These are phyloP conservation scores for Lutjanus erythropterus DNA, from an alignment of 2,113 vertebrate species.

Conservation along the genomic window DNA sequence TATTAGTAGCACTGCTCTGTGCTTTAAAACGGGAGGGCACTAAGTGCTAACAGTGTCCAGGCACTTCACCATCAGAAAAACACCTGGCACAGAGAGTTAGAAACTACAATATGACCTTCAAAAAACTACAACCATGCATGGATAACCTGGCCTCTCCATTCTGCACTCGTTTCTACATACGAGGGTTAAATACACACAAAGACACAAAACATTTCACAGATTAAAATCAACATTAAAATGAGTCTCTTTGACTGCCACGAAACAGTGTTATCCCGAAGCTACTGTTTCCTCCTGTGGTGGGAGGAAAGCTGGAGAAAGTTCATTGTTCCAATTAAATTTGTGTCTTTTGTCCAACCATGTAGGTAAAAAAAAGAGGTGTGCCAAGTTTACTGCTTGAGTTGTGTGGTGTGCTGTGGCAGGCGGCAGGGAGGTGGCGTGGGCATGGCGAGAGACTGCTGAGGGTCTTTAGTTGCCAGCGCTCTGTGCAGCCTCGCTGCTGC, in stretches of 20 bases:
- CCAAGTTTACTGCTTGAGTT: conserved; percentile 61
- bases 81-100: conserved; percentile 66
- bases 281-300: conserved; percentile 59
- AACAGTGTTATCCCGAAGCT: conserved; percentile 70
- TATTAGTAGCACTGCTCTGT: conserved; percentile 64
- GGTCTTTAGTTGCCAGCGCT: conserved; percentile 67
- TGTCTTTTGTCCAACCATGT: conserved; percentile 63
- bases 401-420: conserved; percentile 59
- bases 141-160: conserved; percentile 65
- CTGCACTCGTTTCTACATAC: conserved; percentile 72
- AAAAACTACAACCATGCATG: conserved; percentile 79
- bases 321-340: conserved; percentile 60
- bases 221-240: conserved; percentile 70
- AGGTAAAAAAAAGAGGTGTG: conserved; percentile 52
- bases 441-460: conserved; percentile 24
- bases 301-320: conserved; percentile 59
- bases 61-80: conserved; percentile 76
- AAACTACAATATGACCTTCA: conserved; percentile 72
- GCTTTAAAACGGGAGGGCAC: conserved; percentile 66
- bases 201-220: conserved; percentile 79
- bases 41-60: conserved; percentile 78
- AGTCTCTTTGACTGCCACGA: conserved; percentile 72
- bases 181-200: conserved; percentile 74
- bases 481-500: conserved; percentile 34
- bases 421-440: conserved; percentile 48